A percentile compares a stretch with the other conserved stretches of the same genome.
Conservation (phyloP, 2,113 vertebrate genomes). For the human region GRCh38 chr11:1570001-1570500, state of each 20-base stretch:
- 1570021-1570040: not conserved
- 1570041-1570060: not conserved
- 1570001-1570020: fast-evolving
- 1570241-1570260: not conserved
- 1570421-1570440: not conserved
- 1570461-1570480: not conserved
- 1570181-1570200: not conserved
- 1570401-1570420: not conserved
- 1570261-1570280: fast-evolving
- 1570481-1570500: not conserved
- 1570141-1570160: no score
- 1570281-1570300: fast-evolving
- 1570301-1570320: not conserved
- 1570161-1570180: fast-evolving
- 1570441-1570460: fast-evolving
- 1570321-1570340: not conserved
- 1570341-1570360: fast-evolving
- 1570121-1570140: not conserved
- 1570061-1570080: not conserved
- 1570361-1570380: not conserved
- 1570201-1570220: not conserved
- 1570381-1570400: not conserved
- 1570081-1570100: not conserved
- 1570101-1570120: not conserved
- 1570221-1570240: not conserved